Evolutionary conservation across 2,113 vertebrate species (phyloP).

Genomic region (Odontophorus gujanensis): DNA sequence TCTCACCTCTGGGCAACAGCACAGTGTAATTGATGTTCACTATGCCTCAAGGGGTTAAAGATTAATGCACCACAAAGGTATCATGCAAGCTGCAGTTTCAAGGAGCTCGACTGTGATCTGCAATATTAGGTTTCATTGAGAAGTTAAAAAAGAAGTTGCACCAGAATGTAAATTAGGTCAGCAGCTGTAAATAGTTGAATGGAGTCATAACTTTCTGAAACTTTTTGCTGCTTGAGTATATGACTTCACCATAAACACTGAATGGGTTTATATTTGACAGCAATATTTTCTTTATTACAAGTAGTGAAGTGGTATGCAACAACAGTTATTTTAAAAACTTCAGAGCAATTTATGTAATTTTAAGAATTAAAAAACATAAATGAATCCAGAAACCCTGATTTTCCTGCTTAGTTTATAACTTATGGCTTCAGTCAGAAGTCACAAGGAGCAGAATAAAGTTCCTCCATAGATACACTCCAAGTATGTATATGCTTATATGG

Average conservation of each 20-base stretch:
- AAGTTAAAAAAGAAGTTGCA: conserved; percentile 2
- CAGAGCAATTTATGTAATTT: background rate
- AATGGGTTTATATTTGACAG: background rate
- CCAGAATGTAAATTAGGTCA: background rate
- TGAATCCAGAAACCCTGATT: background rate
- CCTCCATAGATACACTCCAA: background rate
- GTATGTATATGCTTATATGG: background rate
- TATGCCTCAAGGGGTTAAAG: conserved; percentile 81
- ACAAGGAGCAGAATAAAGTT: background rate
- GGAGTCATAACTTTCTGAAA: background rate
- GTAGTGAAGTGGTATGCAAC: background rate
- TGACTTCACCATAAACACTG: background rate
- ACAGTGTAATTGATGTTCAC: conserved; percentile 83
- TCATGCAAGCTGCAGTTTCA: conserved; percentile 36
- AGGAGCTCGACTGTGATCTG: background rate
- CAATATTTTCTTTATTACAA: background rate
- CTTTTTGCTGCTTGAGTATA: background rate
- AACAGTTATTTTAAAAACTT: background rate
- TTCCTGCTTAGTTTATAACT: background rate
- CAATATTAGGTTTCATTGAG: conserved; percentile 42
- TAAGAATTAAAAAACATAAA: background rate
- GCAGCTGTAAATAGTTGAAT: background rate
- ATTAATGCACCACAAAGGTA: conserved; percentile 61
- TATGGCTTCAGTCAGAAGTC: background rate
- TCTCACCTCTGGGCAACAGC: conserved; percentile 75